A percentile compares a stretch with the other conserved stretches of the same genome.
These are phyloP conservation scores for Meda fulgida DNA, from an alignment of 2,797 vertebrate genomes.

Conservation along the genomic window DNA sequence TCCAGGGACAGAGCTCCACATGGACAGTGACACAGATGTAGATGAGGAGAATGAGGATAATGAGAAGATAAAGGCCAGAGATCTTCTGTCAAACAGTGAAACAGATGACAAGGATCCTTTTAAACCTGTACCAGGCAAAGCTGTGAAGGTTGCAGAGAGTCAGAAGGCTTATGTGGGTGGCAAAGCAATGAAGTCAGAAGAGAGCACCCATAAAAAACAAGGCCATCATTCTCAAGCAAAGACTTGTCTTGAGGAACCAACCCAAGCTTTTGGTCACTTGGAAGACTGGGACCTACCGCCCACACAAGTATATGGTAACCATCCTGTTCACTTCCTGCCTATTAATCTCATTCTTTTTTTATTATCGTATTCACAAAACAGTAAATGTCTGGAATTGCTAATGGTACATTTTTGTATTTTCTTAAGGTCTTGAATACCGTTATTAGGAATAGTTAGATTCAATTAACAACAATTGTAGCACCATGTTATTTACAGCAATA, in stretches of 20 bases:
- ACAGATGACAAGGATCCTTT: constrained; percentile 56
- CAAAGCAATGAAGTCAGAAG: constrained; percentile 28
- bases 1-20: constrained; percentile 47
- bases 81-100: constrained; percentile 14
- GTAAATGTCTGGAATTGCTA: background rate
- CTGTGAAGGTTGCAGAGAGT: background rate
- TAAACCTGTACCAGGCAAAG: constrained; percentile 29
- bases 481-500: background rate
- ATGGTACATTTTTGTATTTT: background rate
- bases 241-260: constrained; percentile 60
- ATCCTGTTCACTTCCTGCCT: background rate
- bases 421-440: background rate
- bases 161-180: background rate
- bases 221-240: constrained; percentile 60
- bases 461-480: background rate
- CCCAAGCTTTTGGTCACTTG: constrained; percentile 62
- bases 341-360: background rate
- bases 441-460: background rate
- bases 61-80: background rate
- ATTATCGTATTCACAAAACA: background rate
- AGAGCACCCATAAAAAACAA: constrained; percentile 61
- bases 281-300: constrained; percentile 64
- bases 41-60: constrained; percentile 55
- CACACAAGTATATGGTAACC: constrained; percentile 64
- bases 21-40: constrained; percentile 71